phyloP scores from a whole-genome alignment of 2,888 invertebrate genomes.

The Polymixis lichenea region DNA sequence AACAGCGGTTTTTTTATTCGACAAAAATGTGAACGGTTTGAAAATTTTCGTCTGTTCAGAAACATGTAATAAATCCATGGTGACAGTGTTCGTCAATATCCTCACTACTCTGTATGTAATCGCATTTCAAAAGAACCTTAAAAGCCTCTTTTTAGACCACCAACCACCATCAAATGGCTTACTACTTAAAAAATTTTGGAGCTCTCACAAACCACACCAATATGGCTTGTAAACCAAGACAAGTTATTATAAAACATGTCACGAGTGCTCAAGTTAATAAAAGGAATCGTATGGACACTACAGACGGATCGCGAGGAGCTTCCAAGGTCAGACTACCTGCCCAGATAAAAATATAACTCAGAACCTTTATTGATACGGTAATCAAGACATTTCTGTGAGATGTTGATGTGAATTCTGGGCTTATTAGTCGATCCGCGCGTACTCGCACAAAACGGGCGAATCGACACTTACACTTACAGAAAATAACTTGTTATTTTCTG shows the following conservation, averaged over 20 bases:
- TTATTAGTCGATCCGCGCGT: too few species aligned
- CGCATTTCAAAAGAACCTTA: background rate
- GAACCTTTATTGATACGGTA: constrained; percentile 28
- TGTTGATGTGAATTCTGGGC: constrained; percentile 6
- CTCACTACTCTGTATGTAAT: too few species aligned
- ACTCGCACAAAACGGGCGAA: too few species aligned
- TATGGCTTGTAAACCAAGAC: constrained; percentile 22
- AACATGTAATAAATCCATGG: too few species aligned
- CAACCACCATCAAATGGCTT: background rate
- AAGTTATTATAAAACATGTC: constrained; percentile 58
- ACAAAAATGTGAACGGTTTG: too few species aligned
- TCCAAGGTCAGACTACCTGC: constrained; percentile 57
- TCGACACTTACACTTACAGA: too few species aligned
- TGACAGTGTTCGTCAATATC: too few species aligned
- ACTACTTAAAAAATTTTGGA: constrained; percentile 14
- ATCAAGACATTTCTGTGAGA: constrained; percentile 27
- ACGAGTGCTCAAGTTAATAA: constrained; percentile 47
- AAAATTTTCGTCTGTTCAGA: too few species aligned
- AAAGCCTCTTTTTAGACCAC: background rate
- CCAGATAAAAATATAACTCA: constrained; percentile 51
- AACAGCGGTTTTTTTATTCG: too few species aligned
- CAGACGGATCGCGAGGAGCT: constrained; percentile 40
- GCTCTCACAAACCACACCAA: constrained; percentile 8
- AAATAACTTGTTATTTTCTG: too few species aligned
- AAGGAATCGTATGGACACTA: constrained; percentile 34